Base-by-base conservation (phyloP, 2,797 vertebrate species). In the Hapalemur alaotrensis region DNA sequence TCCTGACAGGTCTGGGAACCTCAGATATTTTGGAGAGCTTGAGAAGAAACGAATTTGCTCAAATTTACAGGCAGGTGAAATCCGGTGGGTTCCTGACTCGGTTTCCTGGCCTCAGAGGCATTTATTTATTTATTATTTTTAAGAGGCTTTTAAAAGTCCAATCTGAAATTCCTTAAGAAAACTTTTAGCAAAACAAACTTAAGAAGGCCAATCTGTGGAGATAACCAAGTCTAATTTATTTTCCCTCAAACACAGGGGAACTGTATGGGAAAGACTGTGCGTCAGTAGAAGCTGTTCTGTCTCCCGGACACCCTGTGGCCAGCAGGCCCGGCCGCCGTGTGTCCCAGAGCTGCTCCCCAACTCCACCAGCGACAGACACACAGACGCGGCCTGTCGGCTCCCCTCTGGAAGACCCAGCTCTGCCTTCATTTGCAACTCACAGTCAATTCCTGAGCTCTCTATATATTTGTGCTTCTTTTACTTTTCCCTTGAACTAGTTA, bases 281-380 rank as follows among this genome's bases (percentile, higher is more conserved):
- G 35, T 43, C 15, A 0, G 0, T 18, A 52, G 61, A 30, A 18
- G 12, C 23, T 12, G 20, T 75, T 7, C 10, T 10, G n/a, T 17
- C 18, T 7, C 3, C 63, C 0, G 18, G 32, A n/a, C 3, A 43
- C 15, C 17, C 11, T 5, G 6, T 50, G 63, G 30, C 32, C 35
- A 9, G n/a, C 46, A 17, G 43, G 14, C 38, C 43, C 4, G 17
- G 72, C 72, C 43, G 4, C 28, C 10, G 76, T 12, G 0, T 1
- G 57, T 38, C 25, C 25, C 11, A 3, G 57, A 38, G 43, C n/a
- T 9, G 35, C 50, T 38, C 25, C 13, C 2, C 23, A 20, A 15
- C 32, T 46, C 50, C 10, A 65, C 46, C n/a, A 6, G 25, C 1
- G 54, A 61, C 2, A 48, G 28, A 5, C 1, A 0, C 0, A 22